Base-by-base conservation (phyloP, 1,140 invertebrate species). In the Eriocheir sinensis region DNA sequence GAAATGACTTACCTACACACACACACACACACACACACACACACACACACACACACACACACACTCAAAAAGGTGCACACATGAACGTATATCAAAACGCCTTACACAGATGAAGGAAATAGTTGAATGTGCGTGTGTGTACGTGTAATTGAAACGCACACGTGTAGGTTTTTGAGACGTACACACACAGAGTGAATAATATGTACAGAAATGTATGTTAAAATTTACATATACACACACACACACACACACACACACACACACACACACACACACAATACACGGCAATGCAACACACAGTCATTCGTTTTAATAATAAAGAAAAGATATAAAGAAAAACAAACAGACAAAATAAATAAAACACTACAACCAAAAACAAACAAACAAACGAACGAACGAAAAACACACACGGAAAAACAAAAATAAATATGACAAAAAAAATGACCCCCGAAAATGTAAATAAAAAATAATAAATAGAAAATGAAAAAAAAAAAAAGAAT, bases 201-300 rank as follows among this genome's bases (percentile, higher is more conserved):
- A n/a, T 72, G 60, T 72, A n/a, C 60, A 72, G 27, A n/a, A 72
- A 0, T 53, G 48, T 1, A 53, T 21, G 48, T 53, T 53, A 53
- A 53, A 53, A 53, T 53, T 9, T 53, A 53, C 48, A 53, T 21
- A 12, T 0, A 53, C 48, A 17, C 48, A 12, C 2, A 53, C 48
- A 3, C 48, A 21, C 48, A 9, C 48, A 3, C 48, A 53, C 48
- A 53, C 48, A 53, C 48, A 53, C 48, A 9, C 48, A 53, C 48
- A 53, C 48, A 53, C 48, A 53, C 48, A 53, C 48, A 53, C 81
- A 41, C 81, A 85, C 81, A 34, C 81, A 85, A 85, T 85, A 85
- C 81, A 85, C 32, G 38, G 38, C 8, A 85, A 85, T 85, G 81
- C 81, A 85, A 85, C 81, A 85, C 81, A 85, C 81, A 72, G 12